Evolutionary conservation across 2,888 invertebrate species (phyloP), one percentile per base, ranked within the genome.

Genomic region (Lathronympha strigana): DNA sequence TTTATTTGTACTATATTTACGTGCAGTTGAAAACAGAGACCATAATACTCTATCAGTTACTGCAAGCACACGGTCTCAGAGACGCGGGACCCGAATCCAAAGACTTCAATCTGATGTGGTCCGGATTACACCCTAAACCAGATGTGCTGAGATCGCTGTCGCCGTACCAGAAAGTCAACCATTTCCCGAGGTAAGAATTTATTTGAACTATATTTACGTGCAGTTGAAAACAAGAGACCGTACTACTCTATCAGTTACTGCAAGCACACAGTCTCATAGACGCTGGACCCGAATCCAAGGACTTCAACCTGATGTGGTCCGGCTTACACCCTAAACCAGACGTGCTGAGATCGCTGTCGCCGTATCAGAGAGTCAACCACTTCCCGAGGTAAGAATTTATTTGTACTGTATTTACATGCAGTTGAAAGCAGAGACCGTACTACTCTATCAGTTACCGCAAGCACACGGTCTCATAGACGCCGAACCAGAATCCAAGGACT

Each of bases 331-430:
- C 98, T 31, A 98, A 98, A 83, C 97, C 98, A 28, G 97, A 98
- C 76, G 94, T 96, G n/a, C 90, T 98, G 61, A 93, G 97, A 71
- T 94, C 95, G 54, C 86, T 98, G 74, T 93, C 95, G 49, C 94
- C 96, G 13, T 96, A 97, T 86, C 99, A 99, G 87, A 94, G 98
- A 78, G 96, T 98, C 66, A 99, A 99, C 84, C 98, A 99, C 87
- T 99, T 99, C 84, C 99, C 98, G 6, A 94, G 95, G 95, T 95
- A 80, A 83, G 79, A 21, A 21, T 13, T 19, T 8, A 28, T 1
- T 8, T 28, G 6, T 8, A 8, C 28, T 28, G 28, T 28, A 8
- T 28, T 28, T n/a, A 96, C 85, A 97, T 96, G 83, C 93, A 95
- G 69, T 93, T 95, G 69, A 96, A 97, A 83, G 95, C 96, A 6